Evolutionary conservation across 2,113 vertebrate species (phyloP), one percentile per base, ranked within the genome.

Genomic region (Murina feae): DNA sequence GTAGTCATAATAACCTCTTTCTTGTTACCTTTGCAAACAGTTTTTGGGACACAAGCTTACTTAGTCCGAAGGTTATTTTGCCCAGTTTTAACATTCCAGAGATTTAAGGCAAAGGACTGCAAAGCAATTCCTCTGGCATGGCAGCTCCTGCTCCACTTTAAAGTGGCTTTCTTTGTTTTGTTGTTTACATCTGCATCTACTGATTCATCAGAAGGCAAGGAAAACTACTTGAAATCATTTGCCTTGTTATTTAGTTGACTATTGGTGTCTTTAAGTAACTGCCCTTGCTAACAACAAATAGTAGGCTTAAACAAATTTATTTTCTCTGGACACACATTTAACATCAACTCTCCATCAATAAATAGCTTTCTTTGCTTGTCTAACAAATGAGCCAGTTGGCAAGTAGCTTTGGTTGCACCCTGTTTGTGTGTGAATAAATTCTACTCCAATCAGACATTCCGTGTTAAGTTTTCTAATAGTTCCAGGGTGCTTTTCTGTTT

Each of bases 401-500:
- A 92, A 87, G 69, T 76, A 79, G 60, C 25, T 88, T 87, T 28
- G 28, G 23, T 90, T 32, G 1, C 6, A 60, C 21, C 10, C 8
- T 37, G 44, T 44, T 66, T 80, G 42, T 71, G 30, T 76, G 28
- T 90, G 53, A 78, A 81, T 88, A 84, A 86, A 91, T 93, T 92
- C 39, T 80, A 16, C 47, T 51, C 8, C 86, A 53, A 85, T 37
- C 21, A 94, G 30, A 39, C 80, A 55, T 0, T 71, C 13, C 75
- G 17, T 85, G 91, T 60, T 68, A 39, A 75, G n/a, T 69, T 92
- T 76, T 94, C 66, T 90, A 6, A 49, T 84, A 78, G 25, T 88
- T 90, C 55, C 53, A 21, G 68, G 47, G 86, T 95, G 80, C 39
- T 89, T 76, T 95, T 37, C 25, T 93, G 9, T 88, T 32, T 89